Base-by-base conservation (phyloP, 35 echinoderm and acorn worm species). In the Diadema setosum region DNA sequence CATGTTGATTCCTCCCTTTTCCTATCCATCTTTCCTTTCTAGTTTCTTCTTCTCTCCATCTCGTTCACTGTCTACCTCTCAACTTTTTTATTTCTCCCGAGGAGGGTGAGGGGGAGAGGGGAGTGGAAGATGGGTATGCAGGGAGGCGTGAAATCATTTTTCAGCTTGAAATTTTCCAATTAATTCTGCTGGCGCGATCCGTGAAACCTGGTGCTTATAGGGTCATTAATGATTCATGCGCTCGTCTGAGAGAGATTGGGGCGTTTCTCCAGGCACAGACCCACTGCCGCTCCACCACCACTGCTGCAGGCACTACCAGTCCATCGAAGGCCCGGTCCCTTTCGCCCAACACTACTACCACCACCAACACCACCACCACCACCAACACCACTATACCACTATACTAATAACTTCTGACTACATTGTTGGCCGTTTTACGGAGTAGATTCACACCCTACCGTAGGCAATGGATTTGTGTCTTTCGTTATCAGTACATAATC, bases 111-210 rank as follows among this genome's bases (percentile, higher is more conserved):
- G 63, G 37, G 63, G 27, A 67, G 29, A 33, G 37, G 37, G 29
- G 27, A 29, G 63, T 33, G 63, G 37, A 33, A 34, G 37, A 34
- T 34, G 37, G 27, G 63, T 16, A 27, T 29, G 63, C 63, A 67
- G 63, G 63, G 18, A 67, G 73, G 73, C 73, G 73, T 78, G 73
- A 78, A 78, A 78, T 78, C 73, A 78, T 78, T 78, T 78, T 78
- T 78, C 73, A 78, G 73, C 73, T 78, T 78, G 73, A 78, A 78
- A 78, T 78, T 78, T 78, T 78, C 73, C 73, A 78, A 78, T 78
- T 78, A 78, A 78, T 78, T 78, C 73, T 78, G 37, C 73, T 36
- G 44, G 35, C 73, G 73, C 73, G 73, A 78, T 78, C 73, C 73
- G 73, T 78, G 73, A 78, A 78, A 78, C 44, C 73, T 78, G 44